Percentiles rank a stretch among this genome's conserved stretches.
Evolutionary conservation across 1,140 invertebrate species (phyloP).

Genomic region (Scaptomyza montana): DNA sequence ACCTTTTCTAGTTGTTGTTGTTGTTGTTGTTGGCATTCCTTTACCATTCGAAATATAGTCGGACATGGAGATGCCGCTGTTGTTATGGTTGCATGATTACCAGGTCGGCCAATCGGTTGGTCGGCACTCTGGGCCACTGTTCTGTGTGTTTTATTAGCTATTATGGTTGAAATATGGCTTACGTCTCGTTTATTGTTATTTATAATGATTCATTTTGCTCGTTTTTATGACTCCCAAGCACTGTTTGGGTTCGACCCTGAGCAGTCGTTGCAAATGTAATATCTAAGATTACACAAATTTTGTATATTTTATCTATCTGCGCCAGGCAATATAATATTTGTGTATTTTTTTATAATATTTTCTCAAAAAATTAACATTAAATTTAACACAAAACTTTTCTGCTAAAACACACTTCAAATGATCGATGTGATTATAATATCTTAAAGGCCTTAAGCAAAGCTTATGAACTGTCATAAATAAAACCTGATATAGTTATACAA

Average conservation of each 20-base stretch:
- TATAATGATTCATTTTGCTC: slow-evolving; percentile 79
- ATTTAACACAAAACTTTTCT: too few species aligned
- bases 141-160: slow-evolving; percentile 77
- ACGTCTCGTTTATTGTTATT: slow-evolving; percentile 79
- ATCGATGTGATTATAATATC: too few species aligned
- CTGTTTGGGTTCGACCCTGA: slow-evolving; percentile 43
- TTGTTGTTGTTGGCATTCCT: slow-evolving; percentile 45
- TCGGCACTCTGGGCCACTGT: slow-evolving; percentile 53
- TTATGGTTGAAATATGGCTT: slow-evolving; percentile 78
- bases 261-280: slow-evolving; percentile 46
- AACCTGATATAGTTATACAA: too few species aligned
- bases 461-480: too few species aligned
- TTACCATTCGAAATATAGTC: slow-evolving; percentile 75
- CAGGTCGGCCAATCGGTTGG: slow-evolving; percentile 5
- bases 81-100: slow-evolving; percentile 74
- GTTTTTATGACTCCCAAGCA: slow-evolving; percentile 71
- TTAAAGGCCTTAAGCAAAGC: too few species aligned
- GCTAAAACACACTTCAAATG: too few species aligned
- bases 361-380: too few species aligned
- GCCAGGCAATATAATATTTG: slow-evolving; percentile 22
- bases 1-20: slow-evolving; percentile 12
- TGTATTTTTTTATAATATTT: slow-evolving; percentile 5
- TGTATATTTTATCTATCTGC: neutral
- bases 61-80: slow-evolving; percentile 66
- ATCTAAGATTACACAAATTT: slow-evolving; percentile 4